A percentile compares a stretch with the other conserved stretches of the same genome.
Evolutionary conservation across 2,888 invertebrate species (phyloP).

Genomic region (Neoascia interrupta): DNA sequence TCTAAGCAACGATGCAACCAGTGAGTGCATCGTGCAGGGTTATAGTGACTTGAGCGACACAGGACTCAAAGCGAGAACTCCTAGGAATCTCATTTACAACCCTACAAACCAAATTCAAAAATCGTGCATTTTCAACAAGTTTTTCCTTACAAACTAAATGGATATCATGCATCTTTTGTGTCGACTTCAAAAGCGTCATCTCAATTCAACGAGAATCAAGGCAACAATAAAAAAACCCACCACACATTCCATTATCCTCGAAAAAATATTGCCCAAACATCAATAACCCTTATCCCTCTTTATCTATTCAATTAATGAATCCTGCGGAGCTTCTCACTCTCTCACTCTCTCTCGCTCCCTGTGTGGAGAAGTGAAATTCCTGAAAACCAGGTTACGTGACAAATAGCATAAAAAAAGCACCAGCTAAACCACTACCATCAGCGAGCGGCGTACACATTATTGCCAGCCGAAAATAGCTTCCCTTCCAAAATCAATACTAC

Average conservation of each 20-base stretch:
- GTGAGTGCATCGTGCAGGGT: no score
- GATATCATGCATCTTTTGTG: no score
- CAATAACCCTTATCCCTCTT: slow-evolving; percentile 5
- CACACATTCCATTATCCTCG: not conserved
- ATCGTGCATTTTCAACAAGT: no score
- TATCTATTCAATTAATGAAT: slow-evolving; percentile 39
- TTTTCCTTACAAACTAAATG: no score
- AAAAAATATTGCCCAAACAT: slow-evolving; percentile 24
- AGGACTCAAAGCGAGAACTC: no score
- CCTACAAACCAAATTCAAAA: no score
- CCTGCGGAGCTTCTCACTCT: not conserved
- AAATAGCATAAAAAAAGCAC: slow-evolving; percentile 11
- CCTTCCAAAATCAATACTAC: slow-evolving; percentile 60
- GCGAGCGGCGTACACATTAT: slow-evolving; percentile 28
- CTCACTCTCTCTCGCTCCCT: no score
- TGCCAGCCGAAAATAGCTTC: slow-evolving; percentile 50
- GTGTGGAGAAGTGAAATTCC: not conserved
- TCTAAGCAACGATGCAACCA: no score
- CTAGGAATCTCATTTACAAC: no score
- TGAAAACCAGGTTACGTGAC: slow-evolving; percentile 36
- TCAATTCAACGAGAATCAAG: not conserved
- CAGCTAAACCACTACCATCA: slow-evolving; percentile 11
- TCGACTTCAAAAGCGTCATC: not conserved
- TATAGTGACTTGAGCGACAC: no score
- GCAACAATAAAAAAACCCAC: no score